Conservation (phyloP, 92 coral and sea anemone species). For the Ricordea florida region DNA sequence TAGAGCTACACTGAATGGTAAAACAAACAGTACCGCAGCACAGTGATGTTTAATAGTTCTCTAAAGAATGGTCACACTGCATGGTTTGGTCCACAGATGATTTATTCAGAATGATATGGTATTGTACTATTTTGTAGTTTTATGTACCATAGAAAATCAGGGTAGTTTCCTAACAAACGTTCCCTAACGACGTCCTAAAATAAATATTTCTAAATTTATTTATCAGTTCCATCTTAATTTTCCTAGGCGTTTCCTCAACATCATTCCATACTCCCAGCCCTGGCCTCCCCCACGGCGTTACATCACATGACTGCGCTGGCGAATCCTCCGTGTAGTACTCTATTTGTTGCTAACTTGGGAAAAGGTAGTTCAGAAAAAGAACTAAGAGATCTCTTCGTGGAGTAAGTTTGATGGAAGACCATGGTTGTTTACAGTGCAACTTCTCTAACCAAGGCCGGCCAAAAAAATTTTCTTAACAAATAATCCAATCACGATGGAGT, state of each 20-base stretch:
- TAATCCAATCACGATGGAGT: too few relatives aligned
- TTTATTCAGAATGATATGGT: too few relatives aligned
- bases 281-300: constrained; percentile 68
- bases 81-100: too few relatives aligned
- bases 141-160: too few relatives aligned
- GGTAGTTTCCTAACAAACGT: too few relatives aligned
- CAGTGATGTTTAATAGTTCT: too few relatives aligned
- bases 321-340: constrained; percentile 82
- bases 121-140: too few relatives aligned
- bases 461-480: too few relatives aligned
- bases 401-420: constrained; percentile 40
- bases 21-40: too few relatives aligned
- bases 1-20: too few relatives aligned
- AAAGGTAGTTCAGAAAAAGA: constrained; percentile 86
- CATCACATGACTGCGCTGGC: constrained; percentile 55
- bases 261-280: constrained; percentile 61
- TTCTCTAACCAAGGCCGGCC: not conserved
- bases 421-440: not conserved
- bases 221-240: not conserved
- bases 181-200: not conserved
- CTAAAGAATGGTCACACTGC: too few relatives aligned
- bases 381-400: constrained; percentile 66
- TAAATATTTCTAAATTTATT: not conserved
- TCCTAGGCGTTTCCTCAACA: constrained; percentile 49
- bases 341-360: constrained; percentile 95